phyloP scores from a whole-genome alignment of 2,888 invertebrate genomes.

The Atherix ibis region DNA sequence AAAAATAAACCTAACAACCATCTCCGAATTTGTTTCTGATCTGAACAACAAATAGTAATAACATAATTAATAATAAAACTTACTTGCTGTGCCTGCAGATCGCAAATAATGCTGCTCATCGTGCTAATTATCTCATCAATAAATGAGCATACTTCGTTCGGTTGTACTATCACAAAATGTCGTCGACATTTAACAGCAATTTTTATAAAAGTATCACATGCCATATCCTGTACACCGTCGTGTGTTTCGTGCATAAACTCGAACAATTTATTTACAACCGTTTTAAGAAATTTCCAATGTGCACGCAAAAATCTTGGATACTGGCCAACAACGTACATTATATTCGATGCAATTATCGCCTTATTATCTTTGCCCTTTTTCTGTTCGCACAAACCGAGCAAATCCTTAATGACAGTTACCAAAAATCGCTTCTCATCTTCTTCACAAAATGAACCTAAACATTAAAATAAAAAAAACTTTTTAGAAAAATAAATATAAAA shows the following conservation, averaged over 20 bases:
- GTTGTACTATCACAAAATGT: slow-evolving; percentile 93
- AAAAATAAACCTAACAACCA: too few relatives aligned
- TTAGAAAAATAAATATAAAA: neutral
- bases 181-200: slow-evolving; percentile 95
- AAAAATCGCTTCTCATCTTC: slow-evolving; percentile 98
- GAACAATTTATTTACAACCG: slow-evolving; percentile 98
- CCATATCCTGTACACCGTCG: slow-evolving; percentile 99
- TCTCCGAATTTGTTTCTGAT: too few relatives aligned
- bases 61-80: too few relatives aligned
- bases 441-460: slow-evolving; percentile 74
- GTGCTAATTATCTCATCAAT: slow-evolving; percentile 95
- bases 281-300: slow-evolving; percentile 99
- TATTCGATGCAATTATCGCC: slow-evolving; percentile 98
- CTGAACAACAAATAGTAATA: too few relatives aligned
- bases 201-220: slow-evolving; percentile 99
- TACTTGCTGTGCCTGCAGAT: slow-evolving; percentile 94
- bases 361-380: slow-evolving; percentile 98
- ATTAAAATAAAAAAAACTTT: slow-evolving; percentile 3
- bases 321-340: slow-evolving; percentile 99
- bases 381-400: slow-evolving; percentile 93
- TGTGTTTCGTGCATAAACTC: slow-evolving; percentile 99
- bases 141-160: slow-evolving; percentile 92
- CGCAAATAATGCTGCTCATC: slow-evolving; percentile 96
- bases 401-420: slow-evolving; percentile 96
- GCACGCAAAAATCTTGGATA: slow-evolving; percentile 95